Conservation (phyloP, 2,113 vertebrate genomes). For the Cyprinodon brontotheroides region DNA sequence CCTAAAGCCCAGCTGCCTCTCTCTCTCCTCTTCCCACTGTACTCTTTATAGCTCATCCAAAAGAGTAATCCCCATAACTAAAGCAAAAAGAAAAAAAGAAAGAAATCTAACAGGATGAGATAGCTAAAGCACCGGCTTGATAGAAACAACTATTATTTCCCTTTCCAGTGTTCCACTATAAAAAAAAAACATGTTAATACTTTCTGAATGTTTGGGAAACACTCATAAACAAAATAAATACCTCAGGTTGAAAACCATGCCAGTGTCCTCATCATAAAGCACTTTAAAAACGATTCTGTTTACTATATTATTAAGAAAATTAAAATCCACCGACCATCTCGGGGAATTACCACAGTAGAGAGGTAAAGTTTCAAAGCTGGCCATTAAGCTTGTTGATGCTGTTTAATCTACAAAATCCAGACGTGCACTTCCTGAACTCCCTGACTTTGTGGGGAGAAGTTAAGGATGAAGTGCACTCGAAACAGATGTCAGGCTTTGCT, state of each 20-base stretch:
- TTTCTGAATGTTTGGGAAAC: slow-evolving; percentile 17
- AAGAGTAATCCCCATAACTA: slow-evolving; percentile 72
- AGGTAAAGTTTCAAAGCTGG: slow-evolving; percentile 71
- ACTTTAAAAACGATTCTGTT: slow-evolving; percentile 40
- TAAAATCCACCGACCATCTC: slow-evolving; percentile 63
- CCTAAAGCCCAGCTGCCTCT: slow-evolving; percentile 57
- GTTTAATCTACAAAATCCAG: slow-evolving; percentile 78
- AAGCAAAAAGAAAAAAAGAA: slow-evolving; percentile 50
- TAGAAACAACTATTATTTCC: slow-evolving; percentile 55
- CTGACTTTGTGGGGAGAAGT: slow-evolving; percentile 70
- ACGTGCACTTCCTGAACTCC: slow-evolving; percentile 64
- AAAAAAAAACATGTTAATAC: slow-evolving; percentile 30
- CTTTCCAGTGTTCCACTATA: slow-evolving; percentile 51
- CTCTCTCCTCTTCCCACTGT: slow-evolving; percentile 58
- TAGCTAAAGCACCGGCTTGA: slow-evolving; percentile 60
- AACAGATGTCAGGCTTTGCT: slow-evolving; percentile 70
- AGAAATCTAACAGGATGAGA: slow-evolving; percentile 54
- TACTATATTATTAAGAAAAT: slow-evolving; percentile 68
- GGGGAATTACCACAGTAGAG: slow-evolving; percentile 60
- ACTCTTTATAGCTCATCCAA: slow-evolving; percentile 69
- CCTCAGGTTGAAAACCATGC: neutral
- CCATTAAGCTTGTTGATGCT: slow-evolving; percentile 75
- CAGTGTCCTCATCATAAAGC: slow-evolving; percentile 48
- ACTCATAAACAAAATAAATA: neutral
- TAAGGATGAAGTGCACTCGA: slow-evolving; percentile 75